phyloP scores from a whole-genome alignment of 1,140 invertebrate genomes.

The Sinonovacula constricta region DNA sequence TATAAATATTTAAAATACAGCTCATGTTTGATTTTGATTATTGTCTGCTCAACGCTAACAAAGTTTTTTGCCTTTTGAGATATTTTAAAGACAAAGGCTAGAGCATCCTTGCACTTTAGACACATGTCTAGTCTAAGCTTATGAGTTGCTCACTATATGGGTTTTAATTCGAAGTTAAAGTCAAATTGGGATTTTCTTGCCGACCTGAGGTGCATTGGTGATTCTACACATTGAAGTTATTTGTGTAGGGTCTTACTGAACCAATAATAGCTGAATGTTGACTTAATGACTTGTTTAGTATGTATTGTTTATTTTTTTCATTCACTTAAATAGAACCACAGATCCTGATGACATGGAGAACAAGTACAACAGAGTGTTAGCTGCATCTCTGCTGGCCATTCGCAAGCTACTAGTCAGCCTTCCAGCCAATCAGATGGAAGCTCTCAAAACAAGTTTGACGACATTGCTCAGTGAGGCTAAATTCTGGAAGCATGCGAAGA shows the following conservation, averaged over 20 bases:
- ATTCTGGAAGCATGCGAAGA: conserved; percentile 86
- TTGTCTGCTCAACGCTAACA: no score
- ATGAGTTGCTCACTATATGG: no score
- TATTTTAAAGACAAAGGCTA: no score
- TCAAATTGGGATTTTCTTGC: neutral
- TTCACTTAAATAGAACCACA: conserved; percentile 76
- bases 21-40: no score
- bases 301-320: neutral
- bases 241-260: neutral
- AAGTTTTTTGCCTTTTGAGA: no score
- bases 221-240: neutral
- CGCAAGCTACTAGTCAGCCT: conserved; percentile 79
- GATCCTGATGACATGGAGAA: conserved; percentile 86
- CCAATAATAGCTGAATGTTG: neutral
- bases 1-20: no score
- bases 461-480: conserved; percentile 81
- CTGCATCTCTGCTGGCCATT: conserved; percentile 85
- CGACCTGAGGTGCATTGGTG: neutral
- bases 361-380: conserved; percentile 85
- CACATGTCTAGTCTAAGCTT: no score
- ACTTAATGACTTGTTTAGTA: neutral
- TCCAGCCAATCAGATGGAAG: conserved; percentile 54
- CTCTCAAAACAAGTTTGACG: conserved; percentile 54
- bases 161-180: neutral
- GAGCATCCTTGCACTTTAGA: no score